Conservation (phyloP, 2,113 vertebrate species). For the Tachysurus vachellii region DNA sequence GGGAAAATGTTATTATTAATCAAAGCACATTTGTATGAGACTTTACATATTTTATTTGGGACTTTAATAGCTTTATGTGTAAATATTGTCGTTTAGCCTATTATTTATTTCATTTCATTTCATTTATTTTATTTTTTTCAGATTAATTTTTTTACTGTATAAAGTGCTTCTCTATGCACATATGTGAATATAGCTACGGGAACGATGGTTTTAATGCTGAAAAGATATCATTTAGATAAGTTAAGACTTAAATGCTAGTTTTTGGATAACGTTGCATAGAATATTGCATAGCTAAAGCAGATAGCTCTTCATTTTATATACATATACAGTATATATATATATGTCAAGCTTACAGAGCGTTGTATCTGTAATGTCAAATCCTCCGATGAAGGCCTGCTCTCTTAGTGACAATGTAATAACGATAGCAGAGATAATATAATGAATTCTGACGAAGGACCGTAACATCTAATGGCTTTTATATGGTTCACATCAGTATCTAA, state of each 20-base stretch:
- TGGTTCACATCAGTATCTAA: not conserved
- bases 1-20: not conserved
- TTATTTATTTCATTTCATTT: conserved; percentile 45
- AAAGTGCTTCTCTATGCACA: conserved; percentile 40
- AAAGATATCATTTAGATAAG: conserved; percentile 31
- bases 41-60: conserved; percentile 35
- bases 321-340: not conserved
- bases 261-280: not conserved
- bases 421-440: conserved; percentile 11
- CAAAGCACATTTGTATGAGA: conserved; percentile 17
- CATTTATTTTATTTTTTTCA: conserved; percentile 47
- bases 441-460: conserved; percentile 8
- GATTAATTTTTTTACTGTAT: conserved; percentile 42
- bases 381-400: conserved; percentile 17
- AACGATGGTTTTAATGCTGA: conserved; percentile 29
- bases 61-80: conserved; percentile 51
- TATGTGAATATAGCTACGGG: conserved; percentile 24
- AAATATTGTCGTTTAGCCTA: conserved; percentile 48
- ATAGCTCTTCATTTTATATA: conserved; percentile 28
- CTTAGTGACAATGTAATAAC: conserved; percentile 17
- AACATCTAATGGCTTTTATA: conserved; percentile 5
- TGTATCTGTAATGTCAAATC: conserved; percentile 25
- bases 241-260: conserved; percentile 29
- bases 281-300: not conserved
- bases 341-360: conserved; percentile 36